phyloP scores from a whole-genome alignment of 2,113 vertebrate species.

The Dermatemys mawii region DNA sequence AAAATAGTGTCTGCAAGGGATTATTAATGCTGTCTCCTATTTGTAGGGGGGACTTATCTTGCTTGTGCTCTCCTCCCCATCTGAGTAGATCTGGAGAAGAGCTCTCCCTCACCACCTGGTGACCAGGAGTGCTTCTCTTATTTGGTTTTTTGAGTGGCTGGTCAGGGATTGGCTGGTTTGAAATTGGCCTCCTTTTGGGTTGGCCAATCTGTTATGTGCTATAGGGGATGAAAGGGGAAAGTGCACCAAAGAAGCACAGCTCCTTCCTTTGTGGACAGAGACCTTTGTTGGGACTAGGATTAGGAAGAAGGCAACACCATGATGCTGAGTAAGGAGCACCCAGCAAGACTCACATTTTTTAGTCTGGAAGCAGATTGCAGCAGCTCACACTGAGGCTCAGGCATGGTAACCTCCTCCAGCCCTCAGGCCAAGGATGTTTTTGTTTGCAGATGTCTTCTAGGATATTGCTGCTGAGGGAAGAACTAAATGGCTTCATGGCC shows the following conservation, averaged over 20 bases:
- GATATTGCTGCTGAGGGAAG: background rate
- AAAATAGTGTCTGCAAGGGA: fast-evolving
- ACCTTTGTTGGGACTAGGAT: fast-evolving
- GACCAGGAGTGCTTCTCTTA: background rate
- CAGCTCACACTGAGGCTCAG: background rate
- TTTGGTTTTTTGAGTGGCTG: background rate
- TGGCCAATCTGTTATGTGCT: background rate
- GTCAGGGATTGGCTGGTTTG: background rate
- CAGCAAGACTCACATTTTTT: background rate
- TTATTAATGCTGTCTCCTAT: background rate
- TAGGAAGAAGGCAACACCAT: background rate
- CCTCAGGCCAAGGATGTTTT: background rate
- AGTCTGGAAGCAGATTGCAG: background rate
- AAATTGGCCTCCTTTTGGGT: background rate
- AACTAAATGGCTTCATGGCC: fast-evolving
- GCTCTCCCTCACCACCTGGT: background rate
- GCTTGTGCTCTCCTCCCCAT: background rate
- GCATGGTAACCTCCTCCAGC: fast-evolving
- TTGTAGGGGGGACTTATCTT: background rate
- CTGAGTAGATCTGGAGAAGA: background rate
- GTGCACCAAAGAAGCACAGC: background rate
- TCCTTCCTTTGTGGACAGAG: background rate
- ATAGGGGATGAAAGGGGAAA: background rate
- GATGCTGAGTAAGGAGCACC: background rate
- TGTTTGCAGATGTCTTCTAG: background rate